Conservation (phyloP, 2,888 invertebrate species). For the Mesorhabditis sp. region DNA sequence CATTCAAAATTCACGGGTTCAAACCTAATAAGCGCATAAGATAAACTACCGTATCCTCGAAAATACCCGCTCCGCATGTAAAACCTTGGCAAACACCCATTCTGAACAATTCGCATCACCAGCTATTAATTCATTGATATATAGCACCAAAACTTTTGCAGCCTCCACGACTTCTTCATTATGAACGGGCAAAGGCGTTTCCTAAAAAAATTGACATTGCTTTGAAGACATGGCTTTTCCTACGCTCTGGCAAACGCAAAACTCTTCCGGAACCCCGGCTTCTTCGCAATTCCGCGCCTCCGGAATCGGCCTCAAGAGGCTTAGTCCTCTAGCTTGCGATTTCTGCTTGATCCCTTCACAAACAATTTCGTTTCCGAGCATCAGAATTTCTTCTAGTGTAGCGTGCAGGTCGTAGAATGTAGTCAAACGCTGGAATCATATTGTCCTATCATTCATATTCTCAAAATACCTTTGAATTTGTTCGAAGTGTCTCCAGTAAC, state of each 20-base stretch:
- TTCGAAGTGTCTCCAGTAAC: conserved; percentile 7
- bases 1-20: too few relatives aligned
- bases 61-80: conserved; percentile 17
- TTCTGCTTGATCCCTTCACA: conserved; percentile 3
- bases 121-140: conserved; percentile 36
- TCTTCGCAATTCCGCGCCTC: conserved; percentile 37
- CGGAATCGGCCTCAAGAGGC: conserved; percentile 12
- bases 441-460: too few relatives aligned
- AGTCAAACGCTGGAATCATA: conserved; percentile 32
- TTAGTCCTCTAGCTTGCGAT: conserved; percentile 13
- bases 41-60: too few relatives aligned
- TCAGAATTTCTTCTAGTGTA: conserved; percentile 41
- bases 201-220: too few relatives aligned
- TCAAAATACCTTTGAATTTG: conserved; percentile 15
- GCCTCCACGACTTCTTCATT: background rate
- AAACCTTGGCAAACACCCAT: conserved; percentile 27
- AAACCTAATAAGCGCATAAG: too few relatives aligned
- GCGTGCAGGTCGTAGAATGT: conserved; percentile 49
- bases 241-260: conserved; percentile 48
- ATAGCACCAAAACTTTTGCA: conserved; percentile 18
- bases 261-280: conserved; percentile 51
- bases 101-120: conserved; percentile 29
- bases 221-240: background rate
- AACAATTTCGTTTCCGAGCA: conserved; percentile 8
- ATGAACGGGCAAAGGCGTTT: too few relatives aligned